Conservation (phyloP, 1,140 invertebrate genomes). For the Choristoneura fumiferana region DNA sequence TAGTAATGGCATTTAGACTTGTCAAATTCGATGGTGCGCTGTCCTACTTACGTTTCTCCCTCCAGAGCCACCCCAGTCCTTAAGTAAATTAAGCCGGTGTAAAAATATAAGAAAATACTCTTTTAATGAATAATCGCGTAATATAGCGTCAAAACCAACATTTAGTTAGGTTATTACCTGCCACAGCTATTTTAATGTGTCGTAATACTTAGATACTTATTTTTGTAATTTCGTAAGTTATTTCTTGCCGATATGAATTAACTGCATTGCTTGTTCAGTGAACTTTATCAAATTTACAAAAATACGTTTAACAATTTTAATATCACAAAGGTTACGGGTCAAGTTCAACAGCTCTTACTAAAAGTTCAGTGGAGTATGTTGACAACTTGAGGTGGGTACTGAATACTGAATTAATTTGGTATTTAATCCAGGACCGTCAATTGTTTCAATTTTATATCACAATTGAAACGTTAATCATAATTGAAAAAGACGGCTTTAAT, state of each 20-base stretch:
- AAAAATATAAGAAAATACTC: too few species aligned
- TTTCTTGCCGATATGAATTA: too few species aligned
- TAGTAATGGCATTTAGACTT: conserved; percentile 57
- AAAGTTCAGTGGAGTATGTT: conserved; percentile 15
- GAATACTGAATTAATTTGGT: conserved; percentile 1
- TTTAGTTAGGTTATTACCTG: too few species aligned
- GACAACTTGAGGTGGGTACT: conserved; percentile 1
- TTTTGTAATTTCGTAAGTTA: too few species aligned
- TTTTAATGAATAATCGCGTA: too few species aligned
- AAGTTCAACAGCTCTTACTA: conserved; percentile 2
- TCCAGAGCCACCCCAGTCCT: not conserved
- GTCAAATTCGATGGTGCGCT: conserved; percentile 49
- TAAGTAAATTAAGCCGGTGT: too few species aligned
- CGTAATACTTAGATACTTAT: too few species aligned
- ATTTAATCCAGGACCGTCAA: not conserved
- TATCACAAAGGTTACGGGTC: conserved; percentile 11
- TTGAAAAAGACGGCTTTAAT: not conserved
- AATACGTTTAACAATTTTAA: not conserved
- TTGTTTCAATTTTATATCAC: not conserved
- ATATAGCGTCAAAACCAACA: too few species aligned
- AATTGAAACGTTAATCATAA: not conserved
- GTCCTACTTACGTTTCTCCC: conserved; percentile 26
- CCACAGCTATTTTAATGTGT: too few species aligned
- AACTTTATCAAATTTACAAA: too few species aligned
- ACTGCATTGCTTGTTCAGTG: too few species aligned